phyloP scores from a whole-genome alignment of 2,113 vertebrate genomes.

The Neodon shergylaensis region DNA sequence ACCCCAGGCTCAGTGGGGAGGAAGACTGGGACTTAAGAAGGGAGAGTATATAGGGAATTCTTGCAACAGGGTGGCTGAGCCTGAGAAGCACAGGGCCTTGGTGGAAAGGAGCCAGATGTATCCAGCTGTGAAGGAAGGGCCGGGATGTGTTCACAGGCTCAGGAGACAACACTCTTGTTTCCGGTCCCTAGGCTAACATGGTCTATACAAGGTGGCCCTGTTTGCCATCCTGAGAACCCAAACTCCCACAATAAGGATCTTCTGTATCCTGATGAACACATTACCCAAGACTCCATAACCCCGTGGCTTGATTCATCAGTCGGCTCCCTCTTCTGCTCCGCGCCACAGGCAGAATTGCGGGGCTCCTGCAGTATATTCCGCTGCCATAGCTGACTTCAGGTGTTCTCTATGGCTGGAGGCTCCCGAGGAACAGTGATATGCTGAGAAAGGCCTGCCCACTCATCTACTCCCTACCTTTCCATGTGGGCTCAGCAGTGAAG shows the following conservation, averaged over 20 bases:
- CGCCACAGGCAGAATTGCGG: not conserved
- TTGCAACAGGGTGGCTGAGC: no score
- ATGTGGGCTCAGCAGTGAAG: not conserved
- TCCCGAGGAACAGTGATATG: no score
- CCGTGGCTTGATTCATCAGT: not conserved
- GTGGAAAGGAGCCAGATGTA: not conserved
- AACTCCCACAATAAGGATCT: not conserved
- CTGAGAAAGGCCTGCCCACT: no score
- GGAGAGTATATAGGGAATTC: not conserved
- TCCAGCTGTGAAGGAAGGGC: not conserved
- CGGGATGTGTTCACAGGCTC: fast-evolving
- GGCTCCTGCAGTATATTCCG: not conserved
- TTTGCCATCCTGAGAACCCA: not conserved
- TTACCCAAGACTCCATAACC: no score
- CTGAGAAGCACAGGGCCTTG: not conserved
- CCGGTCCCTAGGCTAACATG: fast-evolving
- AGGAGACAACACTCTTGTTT: fast-evolving
- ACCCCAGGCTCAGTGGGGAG: not conserved
- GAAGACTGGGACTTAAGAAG: not conserved
- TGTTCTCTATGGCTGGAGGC: not conserved
- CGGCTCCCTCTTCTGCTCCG: not conserved
- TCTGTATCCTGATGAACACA: not conserved
- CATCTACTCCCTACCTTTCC: not conserved
- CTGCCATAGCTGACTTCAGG: not conserved
- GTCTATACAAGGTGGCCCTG: not conserved